These are phyloP conservation scores for Cactoblastis cactorum DNA, from an alignment of 2,888 invertebrate genomes.

Conservation along the genomic window DNA sequence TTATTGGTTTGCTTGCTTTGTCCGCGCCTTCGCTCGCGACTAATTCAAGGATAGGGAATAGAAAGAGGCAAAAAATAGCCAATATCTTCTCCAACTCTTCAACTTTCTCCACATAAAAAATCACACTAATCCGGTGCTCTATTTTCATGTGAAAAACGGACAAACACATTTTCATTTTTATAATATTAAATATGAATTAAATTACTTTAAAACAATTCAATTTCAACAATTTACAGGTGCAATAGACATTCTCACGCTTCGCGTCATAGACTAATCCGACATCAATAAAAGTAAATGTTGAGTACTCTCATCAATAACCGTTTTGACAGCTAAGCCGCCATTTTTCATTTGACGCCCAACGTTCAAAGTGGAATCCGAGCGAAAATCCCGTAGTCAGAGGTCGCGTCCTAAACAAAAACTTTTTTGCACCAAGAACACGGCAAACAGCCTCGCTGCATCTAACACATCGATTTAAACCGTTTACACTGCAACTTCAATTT, in stretches of 20 bases:
- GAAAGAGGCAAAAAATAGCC: too few species aligned
- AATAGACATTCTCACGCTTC: constrained; percentile 21
- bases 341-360: constrained; percentile 62
- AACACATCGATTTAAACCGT: constrained; percentile 45
- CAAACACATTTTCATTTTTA: background rate
- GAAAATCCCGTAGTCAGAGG: constrained; percentile 56
- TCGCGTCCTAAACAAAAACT: constrained; percentile 56
- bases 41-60: too few species aligned
- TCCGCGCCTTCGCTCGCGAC: too few species aligned
- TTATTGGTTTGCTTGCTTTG: background rate
- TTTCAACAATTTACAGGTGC: background rate
- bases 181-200: too few species aligned
- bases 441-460: constrained; percentile 51
- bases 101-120: too few species aligned
- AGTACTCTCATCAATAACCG: constrained; percentile 68
- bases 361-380: constrained; percentile 52
- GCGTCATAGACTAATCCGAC: constrained; percentile 53
- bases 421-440: constrained; percentile 40
- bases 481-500: constrained; percentile 61
- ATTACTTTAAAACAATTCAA: background rate
- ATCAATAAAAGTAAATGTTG: constrained; percentile 63
- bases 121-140: too few species aligned
- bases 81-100: too few species aligned
- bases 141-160: too few species aligned
- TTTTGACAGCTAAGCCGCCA: constrained; percentile 69